These are phyloP conservation scores for Syncerus caffer DNA, from an alignment of 2,797 vertebrate species.

Conservation along the genomic window DNA sequence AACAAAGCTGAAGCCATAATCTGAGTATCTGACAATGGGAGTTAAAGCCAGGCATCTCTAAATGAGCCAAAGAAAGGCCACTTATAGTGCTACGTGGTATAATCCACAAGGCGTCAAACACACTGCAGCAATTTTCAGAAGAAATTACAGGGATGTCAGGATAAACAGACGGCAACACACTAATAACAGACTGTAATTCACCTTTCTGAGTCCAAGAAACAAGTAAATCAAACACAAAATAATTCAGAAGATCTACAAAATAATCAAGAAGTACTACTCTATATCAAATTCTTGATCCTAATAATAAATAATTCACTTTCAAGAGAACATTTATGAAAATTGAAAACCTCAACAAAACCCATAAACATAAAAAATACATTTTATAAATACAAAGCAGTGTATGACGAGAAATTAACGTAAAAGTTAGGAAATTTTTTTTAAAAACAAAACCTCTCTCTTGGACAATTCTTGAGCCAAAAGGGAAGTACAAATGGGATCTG, in stretches of 20 bases:
- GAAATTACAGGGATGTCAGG: not conserved
- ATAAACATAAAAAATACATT: not conserved
- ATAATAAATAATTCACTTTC: not conserved
- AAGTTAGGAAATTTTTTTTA: not conserved
- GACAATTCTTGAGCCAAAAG: not conserved
- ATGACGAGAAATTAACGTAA: not conserved
- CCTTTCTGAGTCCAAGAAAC: not conserved
- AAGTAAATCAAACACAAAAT: not conserved
- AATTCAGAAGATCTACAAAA: not conserved
- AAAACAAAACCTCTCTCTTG: not conserved
- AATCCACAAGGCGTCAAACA: not conserved
- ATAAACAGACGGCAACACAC: not conserved
- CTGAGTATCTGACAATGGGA: not conserved
- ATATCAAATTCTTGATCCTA: not conserved
- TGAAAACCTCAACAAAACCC: not conserved
- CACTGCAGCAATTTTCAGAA: not conserved
- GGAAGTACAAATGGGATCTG: not conserved
- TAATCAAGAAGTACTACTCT: not conserved
- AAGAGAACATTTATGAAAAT: not conserved
- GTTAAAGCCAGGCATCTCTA: too few relatives aligned
- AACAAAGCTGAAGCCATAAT: not conserved
- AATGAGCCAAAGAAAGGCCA: not conserved
- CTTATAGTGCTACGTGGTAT: not conserved
- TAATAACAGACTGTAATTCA: not conserved
- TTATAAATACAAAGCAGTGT: not conserved